phyloP scores from a whole-genome alignment of 2,888 invertebrate species.

The Polydrusus pterygomalis region DNA sequence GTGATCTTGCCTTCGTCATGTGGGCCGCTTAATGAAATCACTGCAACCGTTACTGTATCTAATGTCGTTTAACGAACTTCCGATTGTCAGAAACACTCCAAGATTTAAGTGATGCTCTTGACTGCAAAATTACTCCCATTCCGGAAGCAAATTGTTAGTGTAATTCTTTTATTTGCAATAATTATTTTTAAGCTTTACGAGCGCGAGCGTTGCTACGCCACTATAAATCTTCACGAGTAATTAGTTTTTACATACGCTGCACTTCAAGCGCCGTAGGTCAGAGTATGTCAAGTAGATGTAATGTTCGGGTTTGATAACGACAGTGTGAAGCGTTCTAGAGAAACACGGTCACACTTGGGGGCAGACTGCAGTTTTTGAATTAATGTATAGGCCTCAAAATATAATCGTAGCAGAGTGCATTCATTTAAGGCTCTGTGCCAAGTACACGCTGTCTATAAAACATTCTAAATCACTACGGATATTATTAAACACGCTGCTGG shows the following conservation, averaged over 20 bases:
- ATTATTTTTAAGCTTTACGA: conserved; percentile 51
- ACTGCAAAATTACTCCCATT: conserved; percentile 32
- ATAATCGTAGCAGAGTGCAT: neutral
- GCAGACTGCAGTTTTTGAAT: conserved; percentile 13
- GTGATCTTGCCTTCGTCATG: conserved; percentile 49
- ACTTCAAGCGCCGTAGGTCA: conserved; percentile 39
- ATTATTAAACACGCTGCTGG: no score
- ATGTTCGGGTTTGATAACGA: conserved; percentile 30
- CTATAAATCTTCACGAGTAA: conserved; percentile 51
- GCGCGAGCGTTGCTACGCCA: conserved; percentile 35
- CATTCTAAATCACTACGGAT: no score
- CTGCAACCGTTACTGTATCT: conserved; percentile 43
- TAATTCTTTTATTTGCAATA: conserved; percentile 47
- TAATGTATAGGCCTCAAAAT: conserved; percentile 7
- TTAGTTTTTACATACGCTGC: conserved; percentile 50
- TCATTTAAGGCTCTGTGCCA: neutral
- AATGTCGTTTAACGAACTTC: conserved; percentile 46
- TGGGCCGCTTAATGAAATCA: conserved; percentile 57
- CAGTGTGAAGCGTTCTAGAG: conserved; percentile 28
- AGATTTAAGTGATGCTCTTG: conserved; percentile 26
- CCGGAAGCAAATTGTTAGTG: conserved; percentile 40
- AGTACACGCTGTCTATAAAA: no score
- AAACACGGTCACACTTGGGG: conserved; percentile 18
- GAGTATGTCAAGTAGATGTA: conserved; percentile 34
- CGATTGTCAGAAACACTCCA: conserved; percentile 43